Conservation (phyloP, 2,113 vertebrate genomes). For the Plestiodon gilberti region DNA sequence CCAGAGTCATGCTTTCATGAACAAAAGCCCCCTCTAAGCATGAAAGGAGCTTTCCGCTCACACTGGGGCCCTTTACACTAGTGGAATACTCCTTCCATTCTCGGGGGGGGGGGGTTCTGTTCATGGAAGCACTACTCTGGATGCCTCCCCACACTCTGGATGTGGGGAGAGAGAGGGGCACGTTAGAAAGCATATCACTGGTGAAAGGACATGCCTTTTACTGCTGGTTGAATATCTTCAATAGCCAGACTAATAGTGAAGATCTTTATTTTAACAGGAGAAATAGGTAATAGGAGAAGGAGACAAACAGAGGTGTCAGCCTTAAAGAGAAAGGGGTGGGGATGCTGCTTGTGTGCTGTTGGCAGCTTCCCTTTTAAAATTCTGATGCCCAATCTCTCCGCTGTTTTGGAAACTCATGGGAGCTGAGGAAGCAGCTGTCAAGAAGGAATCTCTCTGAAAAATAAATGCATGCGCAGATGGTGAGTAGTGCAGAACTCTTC, state of each 20-base stretch:
- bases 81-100: too few relatives aligned
- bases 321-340: neutral
- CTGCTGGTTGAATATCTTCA: neutral
- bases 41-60: too few relatives aligned
- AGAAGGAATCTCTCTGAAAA: neutral
- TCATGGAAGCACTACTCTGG: too few relatives aligned
- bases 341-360: neutral
- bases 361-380: neutral
- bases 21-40: too few relatives aligned
- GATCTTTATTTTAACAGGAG: neutral
- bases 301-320: neutral
- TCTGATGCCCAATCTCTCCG: neutral
- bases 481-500: too few relatives aligned
- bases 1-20: too few relatives aligned
- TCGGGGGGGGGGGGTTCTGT: too few relatives aligned
- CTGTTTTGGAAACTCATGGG: neutral
- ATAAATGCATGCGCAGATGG: neutral
- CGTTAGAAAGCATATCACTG: neutral
- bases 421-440: neutral
- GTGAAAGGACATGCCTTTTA: neutral
- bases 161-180: too few relatives aligned
- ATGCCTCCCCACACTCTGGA: too few relatives aligned
- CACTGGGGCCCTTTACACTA: too few relatives aligned
- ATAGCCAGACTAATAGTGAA: neutral
- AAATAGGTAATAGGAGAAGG: neutral